Evolutionary conservation across 1,140 invertebrate genomes (phyloP).

Genomic region (Zophobas atratus): DNA sequence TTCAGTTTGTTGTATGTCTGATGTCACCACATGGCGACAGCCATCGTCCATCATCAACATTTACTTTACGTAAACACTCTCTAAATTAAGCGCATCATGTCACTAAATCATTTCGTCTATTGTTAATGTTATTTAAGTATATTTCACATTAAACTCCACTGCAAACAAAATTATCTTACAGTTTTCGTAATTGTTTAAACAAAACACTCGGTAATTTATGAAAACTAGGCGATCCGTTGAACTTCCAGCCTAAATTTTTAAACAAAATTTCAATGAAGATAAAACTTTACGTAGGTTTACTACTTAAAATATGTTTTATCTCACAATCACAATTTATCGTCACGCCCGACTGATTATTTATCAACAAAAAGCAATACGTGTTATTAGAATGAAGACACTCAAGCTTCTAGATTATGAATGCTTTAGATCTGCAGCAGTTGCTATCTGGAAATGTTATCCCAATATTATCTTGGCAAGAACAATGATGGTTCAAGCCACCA

Average conservation of each 20-base stretch:
- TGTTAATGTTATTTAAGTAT: slow-evolving; percentile 29
- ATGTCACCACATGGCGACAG: slow-evolving; percentile 59
- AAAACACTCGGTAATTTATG: not conserved
- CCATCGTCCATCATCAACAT: slow-evolving; percentile 65
- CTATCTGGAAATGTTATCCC: slow-evolving; percentile 67
- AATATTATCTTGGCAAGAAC: slow-evolving; percentile 69
- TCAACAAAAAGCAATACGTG: not conserved
- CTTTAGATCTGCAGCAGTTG: slow-evolving; percentile 57
- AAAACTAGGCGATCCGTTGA: not conserved
- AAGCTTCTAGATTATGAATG: slow-evolving; percentile 32
- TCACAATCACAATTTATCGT: slow-evolving; percentile 36
- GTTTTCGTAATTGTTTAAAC: slow-evolving; percentile 14
- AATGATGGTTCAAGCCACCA: slow-evolving; percentile 69
- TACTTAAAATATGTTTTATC: slow-evolving; percentile 16
- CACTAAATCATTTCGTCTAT: slow-evolving; percentile 39
- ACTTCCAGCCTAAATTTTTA: slow-evolving; percentile 3
- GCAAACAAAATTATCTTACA: slow-evolving; percentile 22
- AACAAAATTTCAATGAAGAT: slow-evolving; percentile 2
- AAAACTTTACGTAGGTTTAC: not conserved
- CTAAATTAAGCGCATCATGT: not conserved
- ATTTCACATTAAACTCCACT: slow-evolving; percentile 29
- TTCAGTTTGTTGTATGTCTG: slow-evolving; percentile 53
- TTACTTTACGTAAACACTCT: slow-evolving; percentile 19
- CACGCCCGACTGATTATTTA: slow-evolving; percentile 15
- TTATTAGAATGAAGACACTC: slow-evolving; percentile 16